A percentile compares a stretch with the other conserved stretches of the same genome.
Conservation (phyloP, 2,797 vertebrate species). For the Mallotus villosus region DNA sequence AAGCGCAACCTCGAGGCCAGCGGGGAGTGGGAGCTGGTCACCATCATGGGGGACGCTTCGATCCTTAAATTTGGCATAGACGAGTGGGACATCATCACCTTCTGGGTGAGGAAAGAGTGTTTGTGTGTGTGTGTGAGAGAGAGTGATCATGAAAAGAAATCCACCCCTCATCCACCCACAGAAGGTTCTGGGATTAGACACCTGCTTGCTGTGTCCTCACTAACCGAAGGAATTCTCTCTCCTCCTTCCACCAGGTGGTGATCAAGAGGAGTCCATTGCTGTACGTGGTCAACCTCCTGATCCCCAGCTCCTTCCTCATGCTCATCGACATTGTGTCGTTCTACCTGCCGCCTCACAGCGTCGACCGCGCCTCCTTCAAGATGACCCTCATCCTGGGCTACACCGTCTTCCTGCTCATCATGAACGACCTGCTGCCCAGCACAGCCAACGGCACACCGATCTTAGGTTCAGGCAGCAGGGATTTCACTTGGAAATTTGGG, state of each 20-base stretch:
- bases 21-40: slow-evolving; percentile 83
- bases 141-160: background rate
- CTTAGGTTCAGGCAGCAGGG: slow-evolving; percentile 64
- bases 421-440: slow-evolving; percentile 80
- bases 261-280: slow-evolving; percentile 76
- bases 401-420: slow-evolving; percentile 82
- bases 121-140: background rate
- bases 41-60: slow-evolving; percentile 71
- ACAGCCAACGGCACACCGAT: slow-evolving; percentile 80
- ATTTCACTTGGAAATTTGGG: no score
- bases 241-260: slow-evolving; percentile 65
- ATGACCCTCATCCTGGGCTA: slow-evolving; percentile 83
- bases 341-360: slow-evolving; percentile 79
- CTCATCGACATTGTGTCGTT: slow-evolving; percentile 82
- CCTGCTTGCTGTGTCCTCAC: background rate
- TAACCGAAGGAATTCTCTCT: background rate
- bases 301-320: slow-evolving; percentile 83
- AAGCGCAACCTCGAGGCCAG: slow-evolving; percentile 80
- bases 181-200: background rate
- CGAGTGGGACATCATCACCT: slow-evolving; percentile 84
- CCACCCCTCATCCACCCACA: no score
- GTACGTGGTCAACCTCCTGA: slow-evolving; percentile 80
- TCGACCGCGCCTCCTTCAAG: slow-evolving; percentile 79
- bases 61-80: slow-evolving; percentile 79
- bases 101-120: slow-evolving; percentile 69